These are phyloP conservation scores for Thecocarcelia acutangulata DNA, from an alignment of 2,888 invertebrate genomes.

Conservation along the genomic window DNA sequence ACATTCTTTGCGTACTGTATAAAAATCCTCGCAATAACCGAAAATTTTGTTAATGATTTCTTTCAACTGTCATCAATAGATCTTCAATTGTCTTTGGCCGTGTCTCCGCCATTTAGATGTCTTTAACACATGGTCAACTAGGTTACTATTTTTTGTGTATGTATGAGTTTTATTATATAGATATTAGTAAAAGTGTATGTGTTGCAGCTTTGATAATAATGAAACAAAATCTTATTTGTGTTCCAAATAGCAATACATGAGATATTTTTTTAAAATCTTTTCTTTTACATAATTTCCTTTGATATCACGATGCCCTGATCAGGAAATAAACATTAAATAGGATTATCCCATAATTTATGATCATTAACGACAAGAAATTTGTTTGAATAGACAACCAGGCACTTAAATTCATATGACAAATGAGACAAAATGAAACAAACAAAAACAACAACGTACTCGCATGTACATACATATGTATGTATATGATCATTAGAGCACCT, in stretches of 20 bases:
- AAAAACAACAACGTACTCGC: background rate
- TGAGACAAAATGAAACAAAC: conserved; percentile 19
- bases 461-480: too few relatives aligned
- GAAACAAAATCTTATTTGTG: conserved; percentile 10
- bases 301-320: conserved; percentile 51
- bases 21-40: too few relatives aligned
- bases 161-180: too few relatives aligned
- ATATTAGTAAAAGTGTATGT: too few relatives aligned
- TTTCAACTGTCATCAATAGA: too few relatives aligned
- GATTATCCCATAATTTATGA: conserved; percentile 79
- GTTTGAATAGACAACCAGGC: conserved; percentile 28
- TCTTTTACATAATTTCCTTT: conserved; percentile 20
- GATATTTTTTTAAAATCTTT: background rate
- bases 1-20: too few relatives aligned
- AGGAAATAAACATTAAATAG: conserved; percentile 66
- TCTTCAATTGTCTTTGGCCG: too few relatives aligned
- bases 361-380: conserved; percentile 70
- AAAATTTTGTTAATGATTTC: too few relatives aligned
- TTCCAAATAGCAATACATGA: conserved; percentile 1
- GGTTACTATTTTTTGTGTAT: too few relatives aligned
- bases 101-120: too few relatives aligned
- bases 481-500: conserved; percentile 58
- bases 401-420: conserved; percentile 46
- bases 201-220: too few relatives aligned
- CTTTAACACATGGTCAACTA: too few relatives aligned